Conservation (phyloP, 2,888 invertebrate genomes). For the Drosophila affinis region DNA sequence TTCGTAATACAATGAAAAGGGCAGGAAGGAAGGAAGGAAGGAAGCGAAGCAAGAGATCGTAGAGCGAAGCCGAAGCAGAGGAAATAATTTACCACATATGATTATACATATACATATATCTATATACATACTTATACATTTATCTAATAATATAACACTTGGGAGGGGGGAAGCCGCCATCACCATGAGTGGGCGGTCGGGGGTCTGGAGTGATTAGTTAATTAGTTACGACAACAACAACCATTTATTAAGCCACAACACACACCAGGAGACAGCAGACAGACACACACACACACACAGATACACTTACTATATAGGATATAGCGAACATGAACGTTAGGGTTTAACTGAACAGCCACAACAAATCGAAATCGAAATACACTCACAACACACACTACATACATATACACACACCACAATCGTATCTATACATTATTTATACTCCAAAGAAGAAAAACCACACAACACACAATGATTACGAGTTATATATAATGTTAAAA, state of each 20-base stretch:
- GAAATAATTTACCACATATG: slow-evolving; percentile 55
- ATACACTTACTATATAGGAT: slow-evolving; percentile 36
- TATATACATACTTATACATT: slow-evolving; percentile 52
- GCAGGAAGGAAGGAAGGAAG: slow-evolving; percentile 18
- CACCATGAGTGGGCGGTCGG: not conserved
- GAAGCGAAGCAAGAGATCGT: slow-evolving; percentile 30
- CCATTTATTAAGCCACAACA: slow-evolving; percentile 42
- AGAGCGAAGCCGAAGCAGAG: slow-evolving; percentile 17
- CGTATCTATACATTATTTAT: slow-evolving; percentile 73
- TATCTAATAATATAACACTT: slow-evolving; percentile 60
- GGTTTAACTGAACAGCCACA: slow-evolving; percentile 50
- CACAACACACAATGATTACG: slow-evolving; percentile 50
- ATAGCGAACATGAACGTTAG: slow-evolving; percentile 52
- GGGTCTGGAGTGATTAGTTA: slow-evolving; percentile 67
- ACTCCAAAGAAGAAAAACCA: slow-evolving; percentile 75
- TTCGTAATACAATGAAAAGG: slow-evolving; percentile 35
- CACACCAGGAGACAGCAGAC: slow-evolving; percentile 33
- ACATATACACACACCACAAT: slow-evolving; percentile 26
- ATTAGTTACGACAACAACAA: slow-evolving; percentile 66
- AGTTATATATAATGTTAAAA: slow-evolving; percentile 68
- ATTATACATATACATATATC: slow-evolving; percentile 50
- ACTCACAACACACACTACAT: slow-evolving; percentile 27
- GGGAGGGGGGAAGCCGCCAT: slow-evolving; percentile 49
- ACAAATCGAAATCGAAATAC: slow-evolving; percentile 70
- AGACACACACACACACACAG: slow-evolving; percentile 36